These are phyloP conservation scores for zebrafish (Danio rerio) DNA, from an alignment of 2,113 vertebrate genomes.

Conservation along the genomic window GRCz12tu NC_133196.1:27082501-27083000, in stretches of 20 bases:
- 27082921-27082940: slow-evolving; percentile 14
- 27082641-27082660: slow-evolving; percentile 33
- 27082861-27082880: slow-evolving; percentile 1
- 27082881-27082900: background rate
- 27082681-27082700: slow-evolving; percentile 52
- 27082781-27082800: slow-evolving; percentile 21
- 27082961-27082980: slow-evolving; percentile 27
- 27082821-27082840: background rate
- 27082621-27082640: slow-evolving; percentile 19
- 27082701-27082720: slow-evolving; percentile 45
- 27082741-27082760: slow-evolving; percentile 46
- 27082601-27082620: slow-evolving; percentile 36
- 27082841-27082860: background rate
- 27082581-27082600: slow-evolving; percentile 1
- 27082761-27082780: slow-evolving; percentile 32
- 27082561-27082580: slow-evolving; percentile 2
- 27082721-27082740: slow-evolving; percentile 37
- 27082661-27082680: slow-evolving; percentile 50
- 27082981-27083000: slow-evolving; percentile 42
- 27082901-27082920: background rate
- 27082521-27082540: slow-evolving; percentile 8
- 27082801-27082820: slow-evolving; percentile 19
- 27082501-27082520: slow-evolving; percentile 3
- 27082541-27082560: slow-evolving; percentile 34
- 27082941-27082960: slow-evolving; percentile 45